These are phyloP conservation scores for Drosophila kohkoa DNA, from an alignment of 1,140 invertebrate species.

Conservation along the genomic window DNA sequence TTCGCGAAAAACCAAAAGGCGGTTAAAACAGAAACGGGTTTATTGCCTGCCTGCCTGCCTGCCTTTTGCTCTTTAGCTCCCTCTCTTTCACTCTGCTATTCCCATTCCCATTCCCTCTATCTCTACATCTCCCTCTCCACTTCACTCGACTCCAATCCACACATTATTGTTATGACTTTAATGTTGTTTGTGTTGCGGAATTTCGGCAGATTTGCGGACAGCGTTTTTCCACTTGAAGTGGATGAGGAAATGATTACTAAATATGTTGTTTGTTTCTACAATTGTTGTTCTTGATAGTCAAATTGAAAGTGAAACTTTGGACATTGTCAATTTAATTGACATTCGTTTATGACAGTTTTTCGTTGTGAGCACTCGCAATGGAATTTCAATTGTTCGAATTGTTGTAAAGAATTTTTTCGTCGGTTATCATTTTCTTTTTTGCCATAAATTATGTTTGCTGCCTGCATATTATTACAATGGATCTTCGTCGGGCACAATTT, in stretches of 20 bases:
- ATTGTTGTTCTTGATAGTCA: constrained; percentile 19
- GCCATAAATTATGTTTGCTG: background rate
- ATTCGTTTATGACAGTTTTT: background rate
- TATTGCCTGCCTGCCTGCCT: constrained; percentile 47
- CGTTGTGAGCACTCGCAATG: background rate
- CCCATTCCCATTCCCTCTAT: constrained; percentile 5
- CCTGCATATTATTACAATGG: constrained; percentile 31
- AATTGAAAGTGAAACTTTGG: constrained; percentile 8
- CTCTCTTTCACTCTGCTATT: constrained; percentile 16
- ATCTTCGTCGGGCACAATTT: constrained; percentile 39
- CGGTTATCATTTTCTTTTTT: constrained; percentile 4
- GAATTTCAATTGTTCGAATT: constrained; percentile 24
- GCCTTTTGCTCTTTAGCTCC: constrained; percentile 30
- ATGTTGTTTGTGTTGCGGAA: constrained; percentile 45
- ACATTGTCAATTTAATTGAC: background rate
- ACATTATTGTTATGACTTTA: constrained; percentile 52
- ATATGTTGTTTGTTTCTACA: background rate
- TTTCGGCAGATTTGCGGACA: constrained; percentile 36
- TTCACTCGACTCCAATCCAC: constrained; percentile 5
- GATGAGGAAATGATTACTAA: constrained; percentile 38
- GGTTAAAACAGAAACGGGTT: constrained; percentile 65
- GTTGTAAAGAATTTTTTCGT: background rate
- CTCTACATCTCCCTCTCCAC: too few species aligned
- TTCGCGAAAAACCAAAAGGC: constrained; percentile 74
- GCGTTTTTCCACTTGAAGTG: constrained; percentile 8